Evolutionary conservation across 2,888 invertebrate species (phyloP), one percentile per base, ranked within the genome.

Genomic region (Scotopteryx bipunctaria): DNA sequence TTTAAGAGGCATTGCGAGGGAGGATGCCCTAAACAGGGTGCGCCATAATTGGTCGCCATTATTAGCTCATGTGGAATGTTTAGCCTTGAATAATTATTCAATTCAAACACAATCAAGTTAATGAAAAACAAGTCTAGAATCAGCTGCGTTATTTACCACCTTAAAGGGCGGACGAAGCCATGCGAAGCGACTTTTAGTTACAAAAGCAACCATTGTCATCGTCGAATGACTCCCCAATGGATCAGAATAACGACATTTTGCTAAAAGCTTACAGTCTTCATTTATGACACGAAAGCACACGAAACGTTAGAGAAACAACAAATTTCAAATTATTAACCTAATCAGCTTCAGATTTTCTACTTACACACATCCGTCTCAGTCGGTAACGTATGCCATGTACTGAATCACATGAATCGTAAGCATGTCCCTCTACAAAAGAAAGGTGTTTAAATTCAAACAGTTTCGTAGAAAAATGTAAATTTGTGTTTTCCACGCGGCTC

Each of bases 391-490:
- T 56, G 41, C 51, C 44, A 37, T 50, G 62, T 58, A 59, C 70
- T 63, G 71, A 66, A 70, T 73, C 67, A 63, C 67, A 70, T 69
- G 76, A 74, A 73, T 76, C 57, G 64, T 76, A 75, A 76, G 69
- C 74, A 71, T n/a, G 70, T 67, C 62, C 67, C 63, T 67, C 69
- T 71, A 74, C 68, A 69, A 73, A 76, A 73, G 74, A 73, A 79
- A 75, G 76, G 66, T 70, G 71, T 67, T 69, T 66, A 70, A 69
- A 69, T 80, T 73, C 73, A 76, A 67, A 71, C 71, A 60, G 69
- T 74, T 86, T 82, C 86, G 67, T 70, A 70, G 86, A 83, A 86
- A 76, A 73, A 78, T 81, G 80, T 83, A 81, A 83, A 83, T 76
- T 66, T 65, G 62, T 64, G 70, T 71, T 77, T 77, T 79, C 76